Conservation (phyloP, 2,888 invertebrate species). For the Tuta absoluta region DNA sequence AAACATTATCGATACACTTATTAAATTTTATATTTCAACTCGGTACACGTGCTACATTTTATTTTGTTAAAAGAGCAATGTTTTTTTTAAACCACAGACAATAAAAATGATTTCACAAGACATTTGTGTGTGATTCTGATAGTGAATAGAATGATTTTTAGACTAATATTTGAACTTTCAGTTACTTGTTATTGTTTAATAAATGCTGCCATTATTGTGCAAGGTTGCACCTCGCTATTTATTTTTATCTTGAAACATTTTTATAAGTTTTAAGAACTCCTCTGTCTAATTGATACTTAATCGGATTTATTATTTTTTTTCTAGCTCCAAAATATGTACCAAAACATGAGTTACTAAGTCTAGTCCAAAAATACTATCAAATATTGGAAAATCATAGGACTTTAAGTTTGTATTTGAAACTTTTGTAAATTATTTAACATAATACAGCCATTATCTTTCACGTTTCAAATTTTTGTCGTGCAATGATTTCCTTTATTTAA, state of each 20-base stretch:
- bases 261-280: not conserved
- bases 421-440: not conserved
- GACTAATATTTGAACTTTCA: not conserved
- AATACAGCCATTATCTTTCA: not conserved
- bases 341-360: not conserved
- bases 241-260: not conserved
- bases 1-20: constrained; percentile 76
- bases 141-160: not conserved
- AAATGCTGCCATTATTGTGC: not conserved
- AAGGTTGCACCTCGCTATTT: not conserved
- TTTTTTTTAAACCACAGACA: too few relatives aligned
- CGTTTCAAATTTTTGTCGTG: too few relatives aligned
- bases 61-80: too few relatives aligned
- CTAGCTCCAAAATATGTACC: constrained; percentile 21
- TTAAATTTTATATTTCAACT: constrained; percentile 66
- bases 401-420: not conserved
- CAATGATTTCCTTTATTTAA: too few relatives aligned
- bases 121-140: too few relatives aligned
- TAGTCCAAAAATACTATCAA: constrained; percentile 1
- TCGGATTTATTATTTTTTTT: not conserved
- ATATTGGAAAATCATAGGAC: not conserved
- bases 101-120: too few relatives aligned
- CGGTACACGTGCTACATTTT: constrained; percentile 2
- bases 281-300: too few relatives aligned
- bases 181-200: not conserved